These are phyloP conservation scores for Pyxicephalus adspersus DNA, from an alignment of 2,113 vertebrate species.

Conservation along the genomic window DNA sequence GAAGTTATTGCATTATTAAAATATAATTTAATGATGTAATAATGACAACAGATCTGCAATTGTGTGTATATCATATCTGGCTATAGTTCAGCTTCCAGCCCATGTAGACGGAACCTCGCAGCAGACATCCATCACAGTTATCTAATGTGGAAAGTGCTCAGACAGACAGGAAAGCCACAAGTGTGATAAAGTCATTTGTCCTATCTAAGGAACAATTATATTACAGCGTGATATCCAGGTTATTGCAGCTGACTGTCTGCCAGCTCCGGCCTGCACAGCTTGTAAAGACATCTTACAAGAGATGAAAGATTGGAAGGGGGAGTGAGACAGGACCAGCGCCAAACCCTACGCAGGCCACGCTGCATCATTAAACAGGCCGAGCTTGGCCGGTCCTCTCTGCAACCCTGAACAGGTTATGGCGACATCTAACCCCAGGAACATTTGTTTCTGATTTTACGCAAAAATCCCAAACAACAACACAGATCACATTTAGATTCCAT, in stretches of 20 bases:
- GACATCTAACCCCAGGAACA: neutral
- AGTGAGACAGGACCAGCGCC: neutral
- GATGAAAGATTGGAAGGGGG: conserved; percentile 28
- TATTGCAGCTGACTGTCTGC: conserved; percentile 11
- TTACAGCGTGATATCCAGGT: conserved; percentile 11
- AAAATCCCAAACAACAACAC: neutral
- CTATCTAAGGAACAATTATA: conserved; percentile 13
- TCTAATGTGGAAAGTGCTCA: too few species aligned
- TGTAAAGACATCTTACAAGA: conserved; percentile 45
- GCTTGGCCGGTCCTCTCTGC: neutral
- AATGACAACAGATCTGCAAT: too few species aligned
- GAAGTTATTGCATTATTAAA: too few species aligned
- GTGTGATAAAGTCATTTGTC: conserved; percentile 20
- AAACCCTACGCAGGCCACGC: neutral
- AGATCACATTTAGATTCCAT: too few species aligned
- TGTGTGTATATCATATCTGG: too few species aligned
- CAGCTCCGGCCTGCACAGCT: conserved; percentile 39
- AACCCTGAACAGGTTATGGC: neutral
- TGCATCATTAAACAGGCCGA: conserved; percentile 14
- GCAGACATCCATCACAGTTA: neutral
- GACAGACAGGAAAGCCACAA: neutral
- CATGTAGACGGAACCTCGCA: too few species aligned
- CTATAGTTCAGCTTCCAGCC: too few species aligned
- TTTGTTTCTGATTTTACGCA: neutral
- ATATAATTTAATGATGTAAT: too few species aligned